phyloP scores from a whole-genome alignment of 2,888 invertebrate genomes.

The Dendrolimus houi region DNA sequence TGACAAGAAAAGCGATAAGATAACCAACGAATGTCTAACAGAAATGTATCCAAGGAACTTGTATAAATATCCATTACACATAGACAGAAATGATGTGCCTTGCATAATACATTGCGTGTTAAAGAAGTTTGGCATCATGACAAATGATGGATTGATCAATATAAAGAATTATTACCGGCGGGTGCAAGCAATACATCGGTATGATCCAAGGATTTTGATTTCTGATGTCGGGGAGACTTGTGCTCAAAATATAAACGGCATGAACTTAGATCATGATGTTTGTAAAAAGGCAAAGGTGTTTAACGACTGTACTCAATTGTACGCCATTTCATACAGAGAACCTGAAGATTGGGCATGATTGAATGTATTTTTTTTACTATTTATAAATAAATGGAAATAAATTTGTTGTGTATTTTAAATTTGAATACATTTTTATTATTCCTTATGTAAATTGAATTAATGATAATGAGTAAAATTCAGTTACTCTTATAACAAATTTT shows the following conservation, averaged over 20 bases:
- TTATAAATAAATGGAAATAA: background rate
- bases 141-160: conserved; percentile 57
- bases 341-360: conserved; percentile 23
- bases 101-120: conserved; percentile 67
- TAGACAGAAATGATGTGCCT: conserved; percentile 60
- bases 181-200: conserved; percentile 60
- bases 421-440: too few species aligned
- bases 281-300: conserved; percentile 68
- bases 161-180: conserved; percentile 61
- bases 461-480: too few species aligned
- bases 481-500: too few species aligned
- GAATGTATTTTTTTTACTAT: background rate
- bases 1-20: conserved; percentile 53
- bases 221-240: conserved; percentile 68
- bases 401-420: too few species aligned
- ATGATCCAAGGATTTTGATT: conserved; percentile 62
- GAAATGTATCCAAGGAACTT: conserved; percentile 65
- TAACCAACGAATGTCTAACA: conserved; percentile 51
- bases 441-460: too few species aligned
- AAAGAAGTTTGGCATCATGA: conserved; percentile 67
- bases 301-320: conserved; percentile 65
- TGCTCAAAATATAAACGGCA: conserved; percentile 59
- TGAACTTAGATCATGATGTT: conserved; percentile 64
- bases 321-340: conserved; percentile 54
- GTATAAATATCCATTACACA: conserved; percentile 56